Evolutionary conservation across 2,113 vertebrate species (phyloP).

Genomic region (Cynocephalus volans): DNA sequence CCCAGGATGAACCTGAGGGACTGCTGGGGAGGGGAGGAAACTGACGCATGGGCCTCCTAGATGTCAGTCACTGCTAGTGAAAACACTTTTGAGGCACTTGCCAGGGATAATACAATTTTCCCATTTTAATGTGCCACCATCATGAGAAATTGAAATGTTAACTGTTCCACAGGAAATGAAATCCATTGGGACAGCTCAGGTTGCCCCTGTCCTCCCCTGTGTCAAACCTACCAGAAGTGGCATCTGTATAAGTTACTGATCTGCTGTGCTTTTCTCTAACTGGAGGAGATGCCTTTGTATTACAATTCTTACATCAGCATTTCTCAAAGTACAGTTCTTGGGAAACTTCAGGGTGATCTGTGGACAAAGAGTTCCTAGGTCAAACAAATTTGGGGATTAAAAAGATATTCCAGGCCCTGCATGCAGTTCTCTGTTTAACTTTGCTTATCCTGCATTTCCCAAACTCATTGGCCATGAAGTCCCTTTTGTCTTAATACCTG

Average conservation of each 20-base stretch:
- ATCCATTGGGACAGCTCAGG: neutral
- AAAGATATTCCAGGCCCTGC: too few species aligned
- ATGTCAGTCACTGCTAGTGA: neutral
- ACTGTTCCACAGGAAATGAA: neutral
- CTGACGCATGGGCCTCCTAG: neutral
- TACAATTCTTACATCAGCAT: neutral
- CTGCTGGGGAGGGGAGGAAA: accelerated
- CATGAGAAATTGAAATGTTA: neutral
- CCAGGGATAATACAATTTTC: neutral
- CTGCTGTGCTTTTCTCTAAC: neutral
- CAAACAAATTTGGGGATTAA: neutral
- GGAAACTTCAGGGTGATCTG: neutral
- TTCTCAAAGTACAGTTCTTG: neutral
- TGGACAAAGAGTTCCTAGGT: accelerated
- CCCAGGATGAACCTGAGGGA: slow-evolving; percentile 37
- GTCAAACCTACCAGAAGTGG: neutral
- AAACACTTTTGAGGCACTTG: neutral
- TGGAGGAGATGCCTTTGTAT: neutral
- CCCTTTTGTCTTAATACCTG: accelerated
- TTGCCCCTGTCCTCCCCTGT: neutral
- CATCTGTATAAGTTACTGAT: slow-evolving; percentile 50
- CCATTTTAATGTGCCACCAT: neutral
- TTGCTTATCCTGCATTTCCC: neutral
- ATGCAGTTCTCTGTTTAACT: accelerated
- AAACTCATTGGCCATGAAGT: accelerated